Conservation (phyloP, 2,888 invertebrate genomes). For the Poecilobothrus nobilitatus region DNA sequence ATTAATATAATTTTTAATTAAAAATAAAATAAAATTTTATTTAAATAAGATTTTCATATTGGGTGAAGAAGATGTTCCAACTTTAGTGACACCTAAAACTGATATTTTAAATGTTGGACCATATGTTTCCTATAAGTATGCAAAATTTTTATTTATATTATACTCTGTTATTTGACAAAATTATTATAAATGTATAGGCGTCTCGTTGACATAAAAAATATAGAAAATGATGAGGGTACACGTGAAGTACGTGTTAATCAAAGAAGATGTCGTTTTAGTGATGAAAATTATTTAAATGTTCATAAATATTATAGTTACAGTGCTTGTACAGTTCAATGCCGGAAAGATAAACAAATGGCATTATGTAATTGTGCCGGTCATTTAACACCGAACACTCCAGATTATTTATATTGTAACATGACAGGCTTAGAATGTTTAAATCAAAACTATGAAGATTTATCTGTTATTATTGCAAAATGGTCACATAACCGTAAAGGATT, state of each 20-base stretch:
- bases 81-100: constrained; percentile 55
- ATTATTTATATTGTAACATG: constrained; percentile 51
- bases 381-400: constrained; percentile 53
- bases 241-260: constrained; percentile 53
- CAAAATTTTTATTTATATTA: neutral
- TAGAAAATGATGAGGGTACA: constrained; percentile 60
- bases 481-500: constrained; percentile 51
- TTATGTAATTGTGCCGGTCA: constrained; percentile 62
- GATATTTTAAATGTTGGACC: constrained; percentile 52
- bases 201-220: constrained; percentile 50
- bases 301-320: constrained; percentile 63
- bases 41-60: constrained; percentile 51
- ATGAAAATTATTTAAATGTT: constrained; percentile 55
- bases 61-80: constrained; percentile 61
- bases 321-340: constrained; percentile 62
- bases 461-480: constrained; percentile 60
- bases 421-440: constrained; percentile 58
- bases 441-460: constrained; percentile 51
- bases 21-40: neutral
- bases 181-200: constrained; percentile 42
- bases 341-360: constrained; percentile 54
- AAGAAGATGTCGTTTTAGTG: constrained; percentile 60
- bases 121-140: constrained; percentile 50
- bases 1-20: constrained; percentile 12
- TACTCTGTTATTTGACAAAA: no score